Base-by-base conservation (phyloP, 2,797 vertebrate species). In the Pseudomugil gertrudae region DNA sequence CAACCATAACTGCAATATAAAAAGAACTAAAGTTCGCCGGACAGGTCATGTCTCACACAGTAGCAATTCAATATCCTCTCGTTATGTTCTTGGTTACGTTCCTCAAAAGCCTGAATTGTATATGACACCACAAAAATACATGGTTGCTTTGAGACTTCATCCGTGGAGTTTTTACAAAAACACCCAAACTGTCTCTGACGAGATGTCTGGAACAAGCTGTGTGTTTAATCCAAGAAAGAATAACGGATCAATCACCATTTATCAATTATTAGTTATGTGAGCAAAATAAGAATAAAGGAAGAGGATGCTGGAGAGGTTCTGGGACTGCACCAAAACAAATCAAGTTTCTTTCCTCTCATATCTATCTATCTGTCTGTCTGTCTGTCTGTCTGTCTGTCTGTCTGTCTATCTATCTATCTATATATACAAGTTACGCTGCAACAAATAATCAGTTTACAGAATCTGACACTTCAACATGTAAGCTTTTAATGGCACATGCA, bases 11-110 rank as follows among this genome's bases (percentile, higher is more conserved):
- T 70, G 63, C 78, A 62, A 68, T 86, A 86, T 87, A 89, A 89
- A 89, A 92, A 88, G 88, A 86, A 86, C 47, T 78, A 54, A 73
- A 87, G 92, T 92, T 93, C 85, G 86, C 81, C 70, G 90, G 81
- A 92, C 91, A 92, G 92, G 92, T 94, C 91, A 89, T 74, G 86
- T 89, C 87, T 83, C 81, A 80, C 82, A 88, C 90, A 89, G 87
- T 72, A 86, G 92, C 91, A 90, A 91, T 89, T 91, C 83, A 86
- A 87, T 87, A 91, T 90, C 85, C 87, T 90, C 74, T 78, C 67
- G 86, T 89, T 89, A 86, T 80, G 87, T 86, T 89, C 83, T 77
- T 88, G 89, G 88, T 92, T 87, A 85, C 61, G 88, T 85, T 88
- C 85, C 81, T 90, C 83, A 84, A 90, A 91, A 91, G 84, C 83